Evolutionary conservation across 2,888 invertebrate genomes (phyloP), one percentile per base, ranked within the genome.

Genomic region (Ophioninae sp.): DNA sequence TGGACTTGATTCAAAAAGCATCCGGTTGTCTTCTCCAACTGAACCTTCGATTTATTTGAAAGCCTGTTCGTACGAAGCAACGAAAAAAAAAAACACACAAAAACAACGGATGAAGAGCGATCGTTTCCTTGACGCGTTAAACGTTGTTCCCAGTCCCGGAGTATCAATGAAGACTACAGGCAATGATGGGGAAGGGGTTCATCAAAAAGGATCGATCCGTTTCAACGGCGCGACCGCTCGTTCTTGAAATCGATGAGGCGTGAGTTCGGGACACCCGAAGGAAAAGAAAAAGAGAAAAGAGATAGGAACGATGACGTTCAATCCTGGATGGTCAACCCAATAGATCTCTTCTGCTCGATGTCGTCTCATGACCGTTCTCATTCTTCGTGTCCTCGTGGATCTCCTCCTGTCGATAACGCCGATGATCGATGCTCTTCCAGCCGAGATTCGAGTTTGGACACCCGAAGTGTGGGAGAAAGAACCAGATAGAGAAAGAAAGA

Each of bases 391-490:
- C 86, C 87, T 81, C 79, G 83, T 83, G 89, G 90, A 90, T 89
- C 79, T 72, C 89, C 87, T 90, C 89, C 90, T 89, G 89, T 90
- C 90, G 92, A 93, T 92, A 92, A 92, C 88, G 86, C 88, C 90
- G 89, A 93, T 92, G 93, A 93, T 93, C 92, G 92, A 92, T 93
- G 92, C 88, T 85, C 85, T 83, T 85, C 85, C 79, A 83, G 80
- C 83, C 80, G 84, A 69, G 79, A 56, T 65, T 17, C 62, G n/a
- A n/a, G n/a, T n/a, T 56, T 74, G 57, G 69, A 64, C 59, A 75
- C 30, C 41, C 37, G 69, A 65, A 67, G 17, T 56, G 23, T 56
- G 57, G 10, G 44, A 78, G 50, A 69, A 39, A 69, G 37, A 69
- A 39, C 61, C 44, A 39, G 61, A 30, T 61, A 68, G 50, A 56